Evolutionary conservation across 2,888 invertebrate genomes (phyloP), one percentile per base, ranked within the genome.

Genomic region (Monopis laevigella): DNA sequence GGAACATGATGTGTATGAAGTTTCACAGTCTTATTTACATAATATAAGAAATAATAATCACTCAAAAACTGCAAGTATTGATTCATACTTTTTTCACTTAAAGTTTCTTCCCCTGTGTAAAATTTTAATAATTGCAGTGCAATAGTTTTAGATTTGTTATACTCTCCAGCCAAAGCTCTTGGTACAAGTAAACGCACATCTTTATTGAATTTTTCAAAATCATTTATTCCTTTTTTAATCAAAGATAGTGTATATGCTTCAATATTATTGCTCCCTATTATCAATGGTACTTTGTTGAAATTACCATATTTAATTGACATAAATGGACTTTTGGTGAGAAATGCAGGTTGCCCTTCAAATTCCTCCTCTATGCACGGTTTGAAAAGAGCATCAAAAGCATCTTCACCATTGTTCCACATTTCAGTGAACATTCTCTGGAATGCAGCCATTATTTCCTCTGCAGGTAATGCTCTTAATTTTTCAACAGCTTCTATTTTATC

Each of bases 311-410:
- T 75, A 41, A 80, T 48, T 38, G 78, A 59, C n/a, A 55, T 36
- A 24, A 49, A 49, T 21, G 81, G 80, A 43, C 64, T 67, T 53
- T 66, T 75, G 3, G 67, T 63, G 2, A 82, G 54, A 49, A 81
- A 81, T 27, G 68, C 60, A 16, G 69, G 63, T 45, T 69, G 65
- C 0, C 78, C 75, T 56, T 80, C 78, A 45, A 69, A 69, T 44
- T 77, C 75, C 27, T 62, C 52, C 54, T 80, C 78, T 43, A 77
- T 66, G 46, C 70, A 73, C 0, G 78, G 78, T 46, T 72, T 77
- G 42, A 80, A 78, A 28, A 62, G 43, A 5, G 59, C 45, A 49
- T 73, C 63, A 43, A 75, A 56, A 6, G 54, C 43, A 45, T 67
- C 58, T 17, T 58, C 52, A 30, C 49, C 48, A 34, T 40, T 40